These are phyloP conservation scores for Morinoia aosen DNA, from an alignment of 2,888 invertebrate genomes.

Conservation along the genomic window DNA sequence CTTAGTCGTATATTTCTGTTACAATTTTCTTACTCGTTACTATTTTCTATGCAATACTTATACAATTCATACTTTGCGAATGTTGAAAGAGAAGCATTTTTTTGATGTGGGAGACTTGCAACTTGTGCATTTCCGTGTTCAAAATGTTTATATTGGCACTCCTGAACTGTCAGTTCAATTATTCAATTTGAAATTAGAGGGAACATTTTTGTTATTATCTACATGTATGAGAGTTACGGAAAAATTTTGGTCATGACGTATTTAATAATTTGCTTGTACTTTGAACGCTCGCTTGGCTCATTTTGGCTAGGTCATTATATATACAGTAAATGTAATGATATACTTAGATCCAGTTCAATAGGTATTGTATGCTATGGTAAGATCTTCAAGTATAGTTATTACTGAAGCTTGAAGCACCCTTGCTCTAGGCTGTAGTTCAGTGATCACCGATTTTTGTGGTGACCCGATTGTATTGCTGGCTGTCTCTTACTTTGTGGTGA, in stretches of 20 bases:
- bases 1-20: neutral
- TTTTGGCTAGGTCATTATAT: neutral
- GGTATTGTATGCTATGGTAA: neutral
- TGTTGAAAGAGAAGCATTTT: neutral
- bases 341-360: neutral
- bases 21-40: neutral
- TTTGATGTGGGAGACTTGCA: neutral
- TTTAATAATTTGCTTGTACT: neutral
- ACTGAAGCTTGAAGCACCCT: neutral
- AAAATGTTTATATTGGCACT: neutral
- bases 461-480: neutral
- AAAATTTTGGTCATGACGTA: neutral
- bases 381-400: neutral
- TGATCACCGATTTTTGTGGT: neutral
- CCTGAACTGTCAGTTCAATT: neutral
- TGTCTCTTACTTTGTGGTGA: too few relatives aligned
- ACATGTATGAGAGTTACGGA: neutral
- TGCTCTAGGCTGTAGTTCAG: neutral
- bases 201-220: neutral
- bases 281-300: neutral
- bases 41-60: neutral
- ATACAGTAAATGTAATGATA: neutral
- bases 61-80: neutral
- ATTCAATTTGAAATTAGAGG: neutral
- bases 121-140: neutral